phyloP scores from a whole-genome alignment of 2,113 vertebrate genomes.

The Girardinichthys multiradiatus region DNA sequence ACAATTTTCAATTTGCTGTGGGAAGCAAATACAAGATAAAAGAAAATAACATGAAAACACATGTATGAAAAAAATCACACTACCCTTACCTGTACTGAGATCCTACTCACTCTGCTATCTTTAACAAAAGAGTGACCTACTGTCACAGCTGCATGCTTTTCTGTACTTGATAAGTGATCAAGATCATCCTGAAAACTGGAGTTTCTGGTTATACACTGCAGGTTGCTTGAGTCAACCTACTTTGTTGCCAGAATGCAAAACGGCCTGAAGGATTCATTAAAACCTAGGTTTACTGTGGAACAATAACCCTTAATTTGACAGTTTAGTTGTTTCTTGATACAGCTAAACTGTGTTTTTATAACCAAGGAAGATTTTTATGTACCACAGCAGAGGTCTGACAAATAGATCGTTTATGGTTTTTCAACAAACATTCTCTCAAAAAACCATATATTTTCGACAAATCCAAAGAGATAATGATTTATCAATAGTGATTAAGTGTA shows the following conservation, averaged over 20 bases:
- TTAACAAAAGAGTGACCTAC: neutral
- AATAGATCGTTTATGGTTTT: no score
- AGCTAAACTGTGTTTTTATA: neutral
- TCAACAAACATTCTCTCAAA: no score
- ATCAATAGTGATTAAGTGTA: no score
- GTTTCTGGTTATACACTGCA: slow-evolving; percentile 47
- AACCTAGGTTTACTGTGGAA: neutral
- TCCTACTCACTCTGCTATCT: neutral
- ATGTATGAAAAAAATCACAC: neutral
- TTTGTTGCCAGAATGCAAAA: neutral
- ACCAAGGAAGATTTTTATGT: neutral
- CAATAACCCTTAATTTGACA: neutral
- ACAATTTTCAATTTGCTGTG: no score
- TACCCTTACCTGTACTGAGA: slow-evolving; percentile 40
- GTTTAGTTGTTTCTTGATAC: no score
- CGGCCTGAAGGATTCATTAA: neutral
- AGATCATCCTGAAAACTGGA: slow-evolving; percentile 46
- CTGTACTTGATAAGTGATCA: neutral
- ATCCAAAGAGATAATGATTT: neutral
- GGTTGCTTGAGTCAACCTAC: neutral
- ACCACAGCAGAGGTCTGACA: neutral
- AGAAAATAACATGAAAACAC: neutral
- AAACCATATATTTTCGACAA: neutral
- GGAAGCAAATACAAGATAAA: neutral
- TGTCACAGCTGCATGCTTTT: neutral